Evolutionary conservation across 2,797 vertebrate genomes (phyloP).

Genomic region (Fratercula arctica): DNA sequence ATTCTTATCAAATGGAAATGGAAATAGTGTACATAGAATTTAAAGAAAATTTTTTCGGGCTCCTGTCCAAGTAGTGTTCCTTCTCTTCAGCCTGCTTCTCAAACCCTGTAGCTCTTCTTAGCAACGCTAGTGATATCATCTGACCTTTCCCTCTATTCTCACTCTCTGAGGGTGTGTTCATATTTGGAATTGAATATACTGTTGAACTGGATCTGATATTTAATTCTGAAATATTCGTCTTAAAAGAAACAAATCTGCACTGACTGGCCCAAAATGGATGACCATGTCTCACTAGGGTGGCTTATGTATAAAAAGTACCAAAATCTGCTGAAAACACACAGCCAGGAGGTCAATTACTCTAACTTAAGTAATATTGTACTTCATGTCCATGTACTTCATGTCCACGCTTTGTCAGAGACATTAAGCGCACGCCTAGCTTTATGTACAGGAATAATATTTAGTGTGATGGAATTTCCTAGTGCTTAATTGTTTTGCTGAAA

Average conservation of each 20-base stretch:
- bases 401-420: background rate
- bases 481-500: background rate
- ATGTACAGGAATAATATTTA: background rate
- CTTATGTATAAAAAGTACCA: background rate
- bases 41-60: background rate
- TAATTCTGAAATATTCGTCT: background rate
- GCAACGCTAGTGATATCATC: background rate
- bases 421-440: background rate
- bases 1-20: background rate
- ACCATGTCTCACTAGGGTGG: background rate
- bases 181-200: background rate
- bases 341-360: background rate
- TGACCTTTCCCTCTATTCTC: constrained; percentile 26
- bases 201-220: background rate
- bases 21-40: background rate
- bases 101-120: background rate
- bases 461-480: background rate
- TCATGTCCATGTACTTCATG: background rate
- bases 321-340: background rate
- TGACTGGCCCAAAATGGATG: background rate
- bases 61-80: background rate
- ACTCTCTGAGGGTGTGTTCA: background rate
- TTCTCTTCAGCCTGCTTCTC: background rate
- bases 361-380: background rate
- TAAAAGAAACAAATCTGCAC: background rate